Percentiles rank a stretch among this genome's conserved stretches.
Conservation (phyloP, 2,797 vertebrate species). For the Myotis vivesi region DNA sequence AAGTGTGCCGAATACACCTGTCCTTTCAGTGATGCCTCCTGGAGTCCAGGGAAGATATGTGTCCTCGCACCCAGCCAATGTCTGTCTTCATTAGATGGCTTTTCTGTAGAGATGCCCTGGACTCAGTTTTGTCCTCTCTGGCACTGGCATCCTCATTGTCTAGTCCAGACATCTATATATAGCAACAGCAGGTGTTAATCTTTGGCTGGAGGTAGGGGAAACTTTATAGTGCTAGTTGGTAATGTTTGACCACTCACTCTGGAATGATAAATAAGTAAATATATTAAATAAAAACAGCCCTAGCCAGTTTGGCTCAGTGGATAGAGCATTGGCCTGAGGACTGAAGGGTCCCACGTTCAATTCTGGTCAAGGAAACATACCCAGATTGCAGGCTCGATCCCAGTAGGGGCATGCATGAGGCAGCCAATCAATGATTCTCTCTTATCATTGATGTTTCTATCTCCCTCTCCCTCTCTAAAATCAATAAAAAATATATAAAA, state of each 20-base stretch:
- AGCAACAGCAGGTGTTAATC: background rate
- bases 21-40: background rate
- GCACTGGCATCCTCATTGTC: background rate
- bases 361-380: too few relatives aligned
- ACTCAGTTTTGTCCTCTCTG: background rate
- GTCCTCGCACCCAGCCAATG: background rate
- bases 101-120: background rate
- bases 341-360: too few relatives aligned
- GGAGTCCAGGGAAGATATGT: background rate
- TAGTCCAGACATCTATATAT: background rate
- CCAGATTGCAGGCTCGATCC: too few relatives aligned
- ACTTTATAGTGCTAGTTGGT: background rate
- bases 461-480: too few relatives aligned
- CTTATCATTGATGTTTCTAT: too few relatives aligned
- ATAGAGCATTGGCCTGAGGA: too few relatives aligned
- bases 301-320: too few relatives aligned
- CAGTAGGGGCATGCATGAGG: too few relatives aligned
- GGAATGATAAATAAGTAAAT: background rate
- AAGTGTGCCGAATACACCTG: background rate
- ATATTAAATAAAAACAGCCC: background rate
- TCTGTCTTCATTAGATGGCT: background rate
- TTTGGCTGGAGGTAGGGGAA: constrained; percentile 1
- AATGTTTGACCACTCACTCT: background rate
- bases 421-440: too few relatives aligned
- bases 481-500: background rate